These are phyloP conservation scores for Dermochelys coriacea DNA, from an alignment of 2,797 vertebrate species.

Conservation along the genomic window DNA sequence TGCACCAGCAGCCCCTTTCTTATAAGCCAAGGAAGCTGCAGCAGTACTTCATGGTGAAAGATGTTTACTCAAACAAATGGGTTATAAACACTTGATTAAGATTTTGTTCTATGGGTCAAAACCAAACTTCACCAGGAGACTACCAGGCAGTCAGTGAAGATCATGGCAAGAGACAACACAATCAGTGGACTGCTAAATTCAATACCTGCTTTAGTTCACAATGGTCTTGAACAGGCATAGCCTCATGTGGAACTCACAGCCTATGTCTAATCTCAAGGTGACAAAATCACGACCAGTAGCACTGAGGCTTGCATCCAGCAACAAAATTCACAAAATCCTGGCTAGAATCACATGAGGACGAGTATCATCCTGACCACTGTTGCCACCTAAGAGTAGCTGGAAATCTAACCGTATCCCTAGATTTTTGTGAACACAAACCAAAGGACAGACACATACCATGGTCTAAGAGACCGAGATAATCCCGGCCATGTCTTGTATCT, in stretches of 20 bases:
- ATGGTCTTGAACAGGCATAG: too few relatives aligned
- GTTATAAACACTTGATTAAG: background rate
- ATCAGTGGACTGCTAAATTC: too few relatives aligned
- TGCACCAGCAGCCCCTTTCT: background rate
- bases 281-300: background rate
- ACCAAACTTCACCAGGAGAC: background rate
- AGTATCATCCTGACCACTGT: background rate
- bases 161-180: background rate
- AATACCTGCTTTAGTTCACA: too few relatives aligned
- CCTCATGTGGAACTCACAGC: too few relatives aligned
- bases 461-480: too few relatives aligned
- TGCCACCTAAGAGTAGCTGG: background rate
- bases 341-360: fast-evolving
- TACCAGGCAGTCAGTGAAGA: background rate
- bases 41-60: background rate
- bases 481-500: too few relatives aligned
- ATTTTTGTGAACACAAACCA: background rate
- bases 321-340: background rate
- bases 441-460: too few relatives aligned
- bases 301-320: background rate
- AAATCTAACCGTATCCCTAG: fast-evolving
- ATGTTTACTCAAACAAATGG: too few relatives aligned
- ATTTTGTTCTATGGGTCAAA: too few relatives aligned
- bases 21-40: background rate
- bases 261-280: background rate